These are phyloP conservation scores for Xanthia icteritia DNA, from an alignment of 2,888 invertebrate species.

Conservation along the genomic window DNA sequence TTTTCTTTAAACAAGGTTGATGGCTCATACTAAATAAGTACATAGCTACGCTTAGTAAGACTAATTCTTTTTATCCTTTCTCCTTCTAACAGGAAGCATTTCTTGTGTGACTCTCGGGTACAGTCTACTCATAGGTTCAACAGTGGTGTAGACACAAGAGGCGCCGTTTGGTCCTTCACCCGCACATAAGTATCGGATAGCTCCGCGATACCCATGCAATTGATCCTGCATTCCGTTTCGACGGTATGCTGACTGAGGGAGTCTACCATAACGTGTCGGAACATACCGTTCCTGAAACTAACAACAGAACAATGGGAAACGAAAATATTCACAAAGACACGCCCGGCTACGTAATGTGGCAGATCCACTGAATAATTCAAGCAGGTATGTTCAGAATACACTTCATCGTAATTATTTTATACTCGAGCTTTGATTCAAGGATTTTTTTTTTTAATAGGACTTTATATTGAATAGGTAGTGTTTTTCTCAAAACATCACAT, in stretches of 20 bases:
- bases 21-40: not conserved
- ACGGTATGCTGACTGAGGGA: constrained; percentile 82
- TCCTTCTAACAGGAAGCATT: constrained; percentile 77
- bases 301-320: constrained; percentile 76
- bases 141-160: constrained; percentile 76
- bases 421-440: constrained; percentile 4
- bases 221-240: constrained; percentile 87
- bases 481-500: not conserved
- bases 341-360: constrained; percentile 28
- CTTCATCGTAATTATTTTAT: constrained; percentile 13
- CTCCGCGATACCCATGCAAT: constrained; percentile 85
- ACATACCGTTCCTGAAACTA: constrained; percentile 89
- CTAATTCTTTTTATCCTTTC: constrained; percentile 77
- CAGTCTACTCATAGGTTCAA: constrained; percentile 79
- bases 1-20: constrained; percentile 27
- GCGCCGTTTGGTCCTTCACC: constrained; percentile 59
- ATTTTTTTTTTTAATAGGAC: not conserved
- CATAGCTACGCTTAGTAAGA: constrained; percentile 26
- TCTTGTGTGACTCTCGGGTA: constrained; percentile 82
- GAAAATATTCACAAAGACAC: constrained; percentile 48
- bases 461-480: not conserved
- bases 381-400: constrained; percentile 18
- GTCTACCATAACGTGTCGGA: constrained; percentile 84
- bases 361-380: constrained; percentile 48
- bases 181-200: constrained; percentile 81